A percentile compares a stretch with the other conserved stretches of the same genome.
phyloP scores from a whole-genome alignment of 2,888 invertebrate genomes.

The Ochlodes sylvanus region DNA sequence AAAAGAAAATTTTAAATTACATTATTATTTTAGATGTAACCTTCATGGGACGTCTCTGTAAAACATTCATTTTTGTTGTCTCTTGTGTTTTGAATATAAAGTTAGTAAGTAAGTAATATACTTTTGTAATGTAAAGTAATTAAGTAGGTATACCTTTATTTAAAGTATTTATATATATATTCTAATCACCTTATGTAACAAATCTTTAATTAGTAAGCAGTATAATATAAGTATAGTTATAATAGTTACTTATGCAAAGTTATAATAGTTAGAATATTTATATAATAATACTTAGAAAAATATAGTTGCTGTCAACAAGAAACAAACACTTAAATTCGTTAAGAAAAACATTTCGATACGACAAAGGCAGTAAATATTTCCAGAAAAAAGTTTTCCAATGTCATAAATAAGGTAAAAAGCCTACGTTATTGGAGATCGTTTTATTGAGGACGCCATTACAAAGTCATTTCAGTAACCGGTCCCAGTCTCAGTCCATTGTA shows the following conservation, averaged over 20 bases:
- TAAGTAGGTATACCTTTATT: no score
- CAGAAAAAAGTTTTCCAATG: slow-evolving; percentile 44
- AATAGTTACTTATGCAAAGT: no score
- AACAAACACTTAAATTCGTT: slow-evolving; percentile 11
- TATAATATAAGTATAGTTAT: no score
- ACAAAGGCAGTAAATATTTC: slow-evolving; percentile 36
- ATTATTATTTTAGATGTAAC: slow-evolving; percentile 50
- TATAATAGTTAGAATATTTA: no score
- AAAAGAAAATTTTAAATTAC: slow-evolving; percentile 55
- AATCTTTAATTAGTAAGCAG: no score
- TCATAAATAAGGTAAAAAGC: slow-evolving; percentile 73
- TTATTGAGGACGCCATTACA: slow-evolving; percentile 81
- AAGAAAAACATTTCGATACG: slow-evolving; percentile 13
- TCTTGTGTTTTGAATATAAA: no score
- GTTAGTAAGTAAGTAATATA: no score
- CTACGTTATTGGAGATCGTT: slow-evolving; percentile 71
- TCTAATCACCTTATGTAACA: no score
- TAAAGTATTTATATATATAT: no score
- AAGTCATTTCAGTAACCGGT: slow-evolving; percentile 79
- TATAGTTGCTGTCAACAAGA: neutral
- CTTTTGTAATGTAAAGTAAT: no score
- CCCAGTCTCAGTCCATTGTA: slow-evolving; percentile 81
- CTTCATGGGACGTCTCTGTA: slow-evolving; percentile 52
- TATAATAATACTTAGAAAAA: neutral
- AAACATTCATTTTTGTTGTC: slow-evolving; percentile 28